These are phyloP conservation scores for Drosophila teissieri DNA, from an alignment of 1,140 invertebrate genomes.

Conservation along the genomic window DNA sequence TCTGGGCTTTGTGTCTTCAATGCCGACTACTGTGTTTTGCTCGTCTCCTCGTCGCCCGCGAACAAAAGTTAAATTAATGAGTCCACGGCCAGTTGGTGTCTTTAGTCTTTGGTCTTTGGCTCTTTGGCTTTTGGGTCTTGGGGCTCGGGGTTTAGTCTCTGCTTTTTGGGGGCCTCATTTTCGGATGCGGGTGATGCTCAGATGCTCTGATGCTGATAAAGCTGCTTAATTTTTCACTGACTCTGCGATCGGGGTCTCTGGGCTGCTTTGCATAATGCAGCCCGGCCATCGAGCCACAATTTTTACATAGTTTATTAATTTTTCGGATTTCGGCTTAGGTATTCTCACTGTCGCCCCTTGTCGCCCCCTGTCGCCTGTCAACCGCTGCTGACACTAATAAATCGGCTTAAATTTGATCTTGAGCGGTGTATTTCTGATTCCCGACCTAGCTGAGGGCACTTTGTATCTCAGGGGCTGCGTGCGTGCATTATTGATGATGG, in stretches of 20 bases:
- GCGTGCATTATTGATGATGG: slow-evolving; percentile 34
- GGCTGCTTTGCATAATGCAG: slow-evolving; percentile 74
- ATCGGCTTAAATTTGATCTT: slow-evolving; percentile 82
- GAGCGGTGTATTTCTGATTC: slow-evolving; percentile 54
- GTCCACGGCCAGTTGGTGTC: slow-evolving; percentile 63
- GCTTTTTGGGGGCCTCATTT: slow-evolving; percentile 33
- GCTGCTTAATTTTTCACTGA: slow-evolving; percentile 76
- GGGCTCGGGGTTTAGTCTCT: not conserved
- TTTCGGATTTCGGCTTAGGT: slow-evolving; percentile 45
- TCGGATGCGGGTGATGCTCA: slow-evolving; percentile 72
- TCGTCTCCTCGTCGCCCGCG: slow-evolving; percentile 24
- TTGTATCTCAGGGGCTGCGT: slow-evolving; percentile 14
- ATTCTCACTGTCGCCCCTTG: slow-evolving; percentile 21
- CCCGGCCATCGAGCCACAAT: slow-evolving; percentile 17
- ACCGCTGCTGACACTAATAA: slow-evolving; percentile 67
- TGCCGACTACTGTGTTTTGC: slow-evolving; percentile 73
- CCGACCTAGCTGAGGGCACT: slow-evolving; percentile 28
- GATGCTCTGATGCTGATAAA: slow-evolving; percentile 72
- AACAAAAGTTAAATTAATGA: slow-evolving; percentile 70
- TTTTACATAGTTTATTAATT: slow-evolving; percentile 77
- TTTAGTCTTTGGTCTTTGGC: slow-evolving; percentile 29
- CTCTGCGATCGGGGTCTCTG: slow-evolving; percentile 40
- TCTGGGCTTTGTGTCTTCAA: slow-evolving; percentile 78
- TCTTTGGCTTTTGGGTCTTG: too few relatives aligned
- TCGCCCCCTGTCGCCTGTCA: slow-evolving; percentile 27